Conservation (phyloP, 2,797 vertebrate species). For the Clarias pachynema region DNA sequence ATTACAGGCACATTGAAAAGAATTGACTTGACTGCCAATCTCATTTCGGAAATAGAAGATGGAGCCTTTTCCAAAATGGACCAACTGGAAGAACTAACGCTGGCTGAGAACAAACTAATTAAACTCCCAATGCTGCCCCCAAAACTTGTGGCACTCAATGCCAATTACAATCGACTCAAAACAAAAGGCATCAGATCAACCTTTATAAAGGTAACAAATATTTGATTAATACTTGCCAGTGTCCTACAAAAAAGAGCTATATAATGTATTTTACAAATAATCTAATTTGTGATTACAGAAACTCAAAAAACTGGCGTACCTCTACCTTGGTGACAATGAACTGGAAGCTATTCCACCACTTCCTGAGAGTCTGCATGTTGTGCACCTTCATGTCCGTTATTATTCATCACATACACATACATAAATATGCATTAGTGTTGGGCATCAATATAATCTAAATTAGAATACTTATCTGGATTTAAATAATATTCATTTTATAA, state of each 20-base stretch:
- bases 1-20: constrained; percentile 82
- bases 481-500: background rate
- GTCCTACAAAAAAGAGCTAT: background rate
- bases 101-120: constrained; percentile 85
- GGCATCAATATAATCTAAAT: background rate
- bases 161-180: constrained; percentile 86
- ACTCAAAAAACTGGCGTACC: constrained; percentile 83
- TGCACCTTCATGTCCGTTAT: constrained; percentile 85
- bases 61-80: constrained; percentile 86
- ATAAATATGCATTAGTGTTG: background rate
- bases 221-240: background rate
- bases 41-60: constrained; percentile 89
- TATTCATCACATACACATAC: background rate
- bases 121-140: constrained; percentile 86
- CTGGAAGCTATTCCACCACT: constrained; percentile 88
- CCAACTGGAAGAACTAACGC: constrained; percentile 85
- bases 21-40: constrained; percentile 89
- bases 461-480: background rate
- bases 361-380: constrained; percentile 85
- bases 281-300: constrained; percentile 71
- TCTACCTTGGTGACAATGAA: constrained; percentile 88
- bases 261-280: background rate
- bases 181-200: constrained; percentile 88
- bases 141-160: constrained; percentile 82
- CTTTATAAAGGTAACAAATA: constrained; percentile 81